phyloP scores from a whole-genome alignment of 2,113 vertebrate genomes.

The Rousettus leschenaultii region DNA sequence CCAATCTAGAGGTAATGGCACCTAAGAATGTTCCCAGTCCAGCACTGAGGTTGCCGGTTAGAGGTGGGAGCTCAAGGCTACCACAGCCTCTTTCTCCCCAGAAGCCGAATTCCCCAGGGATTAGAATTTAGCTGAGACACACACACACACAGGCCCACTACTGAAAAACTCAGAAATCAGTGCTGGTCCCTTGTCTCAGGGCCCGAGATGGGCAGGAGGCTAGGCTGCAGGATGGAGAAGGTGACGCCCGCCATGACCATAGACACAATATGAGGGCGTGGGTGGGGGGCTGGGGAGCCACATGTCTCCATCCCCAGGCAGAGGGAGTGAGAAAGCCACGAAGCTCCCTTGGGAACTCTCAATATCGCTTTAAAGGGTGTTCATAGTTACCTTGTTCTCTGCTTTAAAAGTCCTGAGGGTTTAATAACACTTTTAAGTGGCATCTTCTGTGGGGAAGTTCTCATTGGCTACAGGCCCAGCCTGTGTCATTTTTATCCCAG shows the following conservation, averaged over 20 bases:
- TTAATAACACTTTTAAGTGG: conserved; percentile 65
- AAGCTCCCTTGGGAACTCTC: conserved; percentile 27
- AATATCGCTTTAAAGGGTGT: conserved; percentile 59
- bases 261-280: not conserved
- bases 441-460: conserved; percentile 64
- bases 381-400: conserved; percentile 41
- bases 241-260: not conserved
- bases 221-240: not conserved
- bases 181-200: not conserved
- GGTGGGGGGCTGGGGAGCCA: not conserved
- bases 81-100: not conserved
- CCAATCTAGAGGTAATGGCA: not conserved
- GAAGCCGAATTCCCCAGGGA: not conserved
- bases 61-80: not conserved
- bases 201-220: not conserved
- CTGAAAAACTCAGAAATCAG: conserved; percentile 6
- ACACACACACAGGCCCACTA: not conserved
- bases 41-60: not conserved
- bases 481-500: conserved; percentile 38
- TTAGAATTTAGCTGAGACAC: not conserved
- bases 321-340: conserved; percentile 34
- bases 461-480: conserved; percentile 48
- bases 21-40: not conserved
- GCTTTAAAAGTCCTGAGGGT: conserved; percentile 60
- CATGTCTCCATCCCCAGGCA: conserved; percentile 14